Percentiles rank a stretch among this genome's conserved stretches.
phyloP scores from a whole-genome alignment of 2,888 invertebrate genomes.

The Eilema sororculum region DNA sequence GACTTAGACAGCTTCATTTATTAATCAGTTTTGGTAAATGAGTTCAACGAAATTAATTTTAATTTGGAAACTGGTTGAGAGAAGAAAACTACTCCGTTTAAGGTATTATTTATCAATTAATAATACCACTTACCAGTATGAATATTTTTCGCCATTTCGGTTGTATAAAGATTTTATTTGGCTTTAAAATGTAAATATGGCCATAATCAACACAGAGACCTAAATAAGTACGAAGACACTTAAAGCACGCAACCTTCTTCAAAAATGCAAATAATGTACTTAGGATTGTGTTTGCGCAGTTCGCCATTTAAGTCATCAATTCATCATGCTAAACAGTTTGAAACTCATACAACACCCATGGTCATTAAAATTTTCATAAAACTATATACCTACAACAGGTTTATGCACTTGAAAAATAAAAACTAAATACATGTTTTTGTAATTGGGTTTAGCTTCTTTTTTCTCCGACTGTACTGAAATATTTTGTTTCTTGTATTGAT shows the following conservation, averaged over 20 bases:
- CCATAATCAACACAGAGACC: not conserved
- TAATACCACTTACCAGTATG: slow-evolving; percentile 4
- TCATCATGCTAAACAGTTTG: not conserved
- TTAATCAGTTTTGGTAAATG: slow-evolving; percentile 5
- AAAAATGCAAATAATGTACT: not conserved
- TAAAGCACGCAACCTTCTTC: not conserved
- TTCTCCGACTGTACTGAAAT: not conserved
- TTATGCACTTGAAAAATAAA: not conserved
- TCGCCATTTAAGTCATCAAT: not conserved
- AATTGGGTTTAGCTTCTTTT: not conserved
- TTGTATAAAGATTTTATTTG: not conserved
- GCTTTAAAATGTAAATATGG: not conserved
- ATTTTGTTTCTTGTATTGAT: slow-evolving; percentile 1
- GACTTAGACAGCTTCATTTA: slow-evolving; percentile 4
- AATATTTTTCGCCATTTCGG: not conserved
- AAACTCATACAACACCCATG: not conserved
- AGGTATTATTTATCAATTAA: not conserved
- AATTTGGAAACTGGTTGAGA: slow-evolving; percentile 26
- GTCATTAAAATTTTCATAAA: not conserved
- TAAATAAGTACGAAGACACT: not conserved
- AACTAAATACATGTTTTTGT: too few species aligned
- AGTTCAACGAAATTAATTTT: slow-evolving; percentile 13
- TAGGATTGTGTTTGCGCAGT: not conserved
- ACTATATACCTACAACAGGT: not conserved
- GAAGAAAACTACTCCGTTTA: slow-evolving; percentile 1